Percentiles rank a stretch among this genome's conserved stretches.
Evolutionary conservation across 2,797 vertebrate species (phyloP).

Genomic region (Limosa lapponica): DNA sequence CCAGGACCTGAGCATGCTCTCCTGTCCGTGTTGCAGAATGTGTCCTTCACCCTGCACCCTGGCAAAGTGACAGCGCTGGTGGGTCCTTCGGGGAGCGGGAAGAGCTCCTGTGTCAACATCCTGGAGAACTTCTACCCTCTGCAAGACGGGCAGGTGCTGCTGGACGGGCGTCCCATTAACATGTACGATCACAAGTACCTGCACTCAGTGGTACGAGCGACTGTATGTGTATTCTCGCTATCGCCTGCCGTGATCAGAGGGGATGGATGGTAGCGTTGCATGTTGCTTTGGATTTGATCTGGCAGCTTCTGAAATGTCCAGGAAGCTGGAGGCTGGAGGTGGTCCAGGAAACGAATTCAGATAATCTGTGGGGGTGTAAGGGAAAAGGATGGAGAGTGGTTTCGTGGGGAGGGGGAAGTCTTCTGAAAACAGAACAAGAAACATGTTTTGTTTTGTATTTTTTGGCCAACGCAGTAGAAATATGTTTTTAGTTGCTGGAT

Average conservation of each 20-base stretch:
- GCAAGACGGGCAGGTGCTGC: constrained; percentile 88
- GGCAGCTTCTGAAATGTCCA: neutral
- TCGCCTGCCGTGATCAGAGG: neutral
- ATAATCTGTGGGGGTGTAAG: neutral
- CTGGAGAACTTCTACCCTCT: constrained; percentile 94
- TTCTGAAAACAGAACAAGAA: neutral
- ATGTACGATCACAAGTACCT: constrained; percentile 89
- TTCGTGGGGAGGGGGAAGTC: neutral
- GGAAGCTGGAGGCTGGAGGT: constrained; percentile 15
- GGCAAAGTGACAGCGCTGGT: constrained; percentile 93
- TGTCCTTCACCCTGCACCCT: constrained; percentile 90
- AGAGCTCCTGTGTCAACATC: constrained; percentile 94
- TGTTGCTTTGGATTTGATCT: neutral
- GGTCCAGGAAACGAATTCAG: neutral
- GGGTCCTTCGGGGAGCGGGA: constrained; percentile 94
- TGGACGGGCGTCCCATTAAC: constrained; percentile 88
- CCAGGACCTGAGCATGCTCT: neutral
- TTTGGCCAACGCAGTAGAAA: neutral
- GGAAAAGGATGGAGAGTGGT: neutral
- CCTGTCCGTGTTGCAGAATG: constrained; percentile 75
- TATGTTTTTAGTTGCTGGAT: neutral
- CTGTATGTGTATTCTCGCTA: constrained; percentile 14
- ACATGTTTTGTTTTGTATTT: neutral
- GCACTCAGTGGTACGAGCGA: constrained; percentile 87
- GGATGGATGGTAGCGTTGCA: neutral